Evolutionary conservation across 2,113 vertebrate genomes (phyloP), one percentile per base, ranked within the genome.

Genomic region (Xyliphius kryptos): DNA sequence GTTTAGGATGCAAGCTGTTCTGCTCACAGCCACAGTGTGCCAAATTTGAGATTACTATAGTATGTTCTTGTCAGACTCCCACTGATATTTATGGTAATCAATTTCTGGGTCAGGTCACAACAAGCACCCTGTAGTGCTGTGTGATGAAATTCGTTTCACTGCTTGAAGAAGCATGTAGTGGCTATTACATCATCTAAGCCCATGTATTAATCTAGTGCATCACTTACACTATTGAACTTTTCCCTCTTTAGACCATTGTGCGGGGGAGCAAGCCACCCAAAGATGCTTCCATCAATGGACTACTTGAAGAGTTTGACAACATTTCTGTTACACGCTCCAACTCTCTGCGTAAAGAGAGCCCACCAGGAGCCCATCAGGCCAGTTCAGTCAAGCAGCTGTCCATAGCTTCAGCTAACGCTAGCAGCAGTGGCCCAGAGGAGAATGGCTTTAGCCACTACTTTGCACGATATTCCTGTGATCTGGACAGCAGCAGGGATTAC

Each of bases 261-360:
- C 86, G 96, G 81, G 96, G 96, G 54, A 95, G 92, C 82, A 89
- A 92, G 63, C 89, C 94, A 12, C 91, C 89, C 68, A 92, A 93
- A 76, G 94, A 97, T 53, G 83, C 89, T 21, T 93, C 94, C 68
- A 96, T 99, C 83, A 99, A 99, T 0, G 96, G 96, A 60, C 88
- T 99, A 44, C 87, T 99, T 17, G 94, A 98, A 79, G 95, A 97
- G 74, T 97, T 99, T 0, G 94, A 98, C 89, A 97, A 90, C 74
- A 96, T 99, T 80, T 99, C 96, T 0, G 96, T 99, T 68, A 97
- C 96, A 0, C 91, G 95, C 26, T 99, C 96, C 80, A 99, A 99
- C 77, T 99, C 96, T 17, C 83, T 99, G 61, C 86, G 96, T 46
- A 97, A 97, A 72, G 95, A 99, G 76, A 99, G 96, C 43, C 95